Conservation (phyloP, 23 tunicate species). For the Styela clava region DNA sequence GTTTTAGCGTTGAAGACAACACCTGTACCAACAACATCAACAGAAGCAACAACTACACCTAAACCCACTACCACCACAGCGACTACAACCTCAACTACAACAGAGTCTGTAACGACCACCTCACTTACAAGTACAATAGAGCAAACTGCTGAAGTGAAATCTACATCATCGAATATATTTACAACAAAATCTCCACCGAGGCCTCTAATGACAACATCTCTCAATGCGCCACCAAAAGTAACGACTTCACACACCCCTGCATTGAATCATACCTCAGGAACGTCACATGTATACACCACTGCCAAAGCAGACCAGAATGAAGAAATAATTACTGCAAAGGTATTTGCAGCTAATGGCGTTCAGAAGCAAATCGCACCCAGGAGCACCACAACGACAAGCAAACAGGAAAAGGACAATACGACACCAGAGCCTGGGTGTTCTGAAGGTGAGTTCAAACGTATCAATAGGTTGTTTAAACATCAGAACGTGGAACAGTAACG, state of each 20-base stretch:
- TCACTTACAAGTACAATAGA: background rate
- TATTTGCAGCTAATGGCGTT: background rate
- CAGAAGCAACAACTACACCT: background rate
- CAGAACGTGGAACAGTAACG: no score
- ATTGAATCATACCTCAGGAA: no score
- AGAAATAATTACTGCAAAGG: background rate
- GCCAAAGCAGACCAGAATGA: no score
- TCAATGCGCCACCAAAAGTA: no score
- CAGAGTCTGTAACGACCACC: background rate
- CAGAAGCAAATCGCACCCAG: background rate
- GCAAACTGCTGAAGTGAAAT: background rate
- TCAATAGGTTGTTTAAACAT: no score
- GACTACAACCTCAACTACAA: background rate
- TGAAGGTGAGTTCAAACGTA: no score
- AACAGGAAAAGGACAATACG: background rate
- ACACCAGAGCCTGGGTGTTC: background rate
- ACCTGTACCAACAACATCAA: background rate
- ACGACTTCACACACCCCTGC: no score
- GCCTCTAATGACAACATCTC: no score
- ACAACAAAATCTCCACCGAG: background rate
- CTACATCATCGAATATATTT: background rate
- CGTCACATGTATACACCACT: no score
- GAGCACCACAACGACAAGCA: background rate
- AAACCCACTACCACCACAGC: slow-evolving; percentile 12
- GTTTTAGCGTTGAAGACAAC: slow-evolving; percentile 5